Conservation (phyloP, 1,140 invertebrate genomes). For the Triops cancriformis region DNA sequence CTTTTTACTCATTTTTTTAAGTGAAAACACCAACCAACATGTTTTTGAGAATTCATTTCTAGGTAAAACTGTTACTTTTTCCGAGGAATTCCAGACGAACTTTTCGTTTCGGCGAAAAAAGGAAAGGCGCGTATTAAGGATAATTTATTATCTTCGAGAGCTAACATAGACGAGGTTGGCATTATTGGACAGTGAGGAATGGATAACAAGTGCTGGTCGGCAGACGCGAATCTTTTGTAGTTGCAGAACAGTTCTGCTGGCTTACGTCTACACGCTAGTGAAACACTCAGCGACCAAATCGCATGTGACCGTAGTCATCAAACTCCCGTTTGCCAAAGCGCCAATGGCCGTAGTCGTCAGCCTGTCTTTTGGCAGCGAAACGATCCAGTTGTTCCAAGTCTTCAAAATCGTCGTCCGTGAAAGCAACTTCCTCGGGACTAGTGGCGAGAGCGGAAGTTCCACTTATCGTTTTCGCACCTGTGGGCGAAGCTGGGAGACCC, state of each 20-base stretch:
- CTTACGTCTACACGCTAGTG: not conserved
- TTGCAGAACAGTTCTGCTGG: not conserved
- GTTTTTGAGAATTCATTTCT: not conserved
- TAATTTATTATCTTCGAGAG: not conserved
- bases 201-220: not conserved
- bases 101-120: not conserved
- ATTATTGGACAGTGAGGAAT: conserved; percentile 13
- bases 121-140: not conserved
- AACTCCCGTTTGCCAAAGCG: conserved; percentile 51
- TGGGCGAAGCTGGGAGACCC: not conserved
- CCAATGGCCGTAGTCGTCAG: conserved; percentile 56
- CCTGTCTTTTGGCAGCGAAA: conserved; percentile 41
- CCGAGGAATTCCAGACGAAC: not conserved
- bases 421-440: conserved; percentile 32
- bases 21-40: no score
- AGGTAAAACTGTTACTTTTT: no score
- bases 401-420: conserved; percentile 49
- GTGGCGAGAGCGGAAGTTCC: not conserved
- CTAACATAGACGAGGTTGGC: not conserved
- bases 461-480: not conserved
- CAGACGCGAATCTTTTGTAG: not conserved
- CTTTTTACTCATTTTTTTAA: no score
- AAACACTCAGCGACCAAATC: conserved; percentile 47
- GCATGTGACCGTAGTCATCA: conserved; percentile 59
- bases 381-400: conserved; percentile 36